Percentiles rank a stretch among this genome's conserved stretches.
Evolutionary conservation across 2,797 vertebrate species (phyloP).

Genomic region (Capromys pilorides): DNA sequence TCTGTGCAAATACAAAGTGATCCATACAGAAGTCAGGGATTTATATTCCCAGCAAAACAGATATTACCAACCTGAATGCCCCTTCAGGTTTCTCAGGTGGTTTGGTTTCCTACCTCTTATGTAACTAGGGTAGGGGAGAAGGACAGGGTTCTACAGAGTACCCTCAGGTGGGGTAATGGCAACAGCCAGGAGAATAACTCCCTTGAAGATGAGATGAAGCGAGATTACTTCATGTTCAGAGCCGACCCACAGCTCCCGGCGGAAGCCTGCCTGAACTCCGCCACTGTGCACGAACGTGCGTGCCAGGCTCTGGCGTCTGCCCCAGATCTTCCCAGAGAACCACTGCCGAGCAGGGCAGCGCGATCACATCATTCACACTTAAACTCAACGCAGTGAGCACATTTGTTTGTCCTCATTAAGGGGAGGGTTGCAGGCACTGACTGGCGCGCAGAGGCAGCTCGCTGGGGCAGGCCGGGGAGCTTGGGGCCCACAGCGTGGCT

Average conservation of each 20-base stretch:
- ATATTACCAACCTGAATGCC: slow-evolving; percentile 38
- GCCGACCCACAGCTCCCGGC: not conserved
- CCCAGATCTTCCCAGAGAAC: slow-evolving; percentile 55
- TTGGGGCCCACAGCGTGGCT: not conserved
- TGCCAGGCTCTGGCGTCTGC: not conserved
- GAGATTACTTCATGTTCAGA: not conserved
- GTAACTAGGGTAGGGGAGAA: not conserved
- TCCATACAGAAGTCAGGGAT: slow-evolving; percentile 55
- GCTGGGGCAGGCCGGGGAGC: slow-evolving; percentile 56
- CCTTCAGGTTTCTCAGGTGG: slow-evolving; percentile 33
- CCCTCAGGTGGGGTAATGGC: not conserved
- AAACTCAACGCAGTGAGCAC: slow-evolving; percentile 67
- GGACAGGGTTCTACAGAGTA: not conserved
- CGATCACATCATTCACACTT: slow-evolving; percentile 67
- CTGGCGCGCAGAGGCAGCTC: slow-evolving; percentile 10
- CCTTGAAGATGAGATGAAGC: not conserved
- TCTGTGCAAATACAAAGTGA: slow-evolving; percentile 63
- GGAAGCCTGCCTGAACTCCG: not conserved
- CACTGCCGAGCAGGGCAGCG: slow-evolving; percentile 23
- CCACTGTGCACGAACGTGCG: not conserved
- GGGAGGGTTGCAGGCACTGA: not conserved
- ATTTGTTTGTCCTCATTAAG: slow-evolving; percentile 77
- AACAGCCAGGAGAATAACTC: not conserved
- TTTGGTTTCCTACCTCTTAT: slow-evolving; percentile 26
- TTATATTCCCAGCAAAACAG: slow-evolving; percentile 27